Base-by-base conservation (phyloP, 2,888 invertebrate genomes). In the Caenorhabditis virilis region DNA sequence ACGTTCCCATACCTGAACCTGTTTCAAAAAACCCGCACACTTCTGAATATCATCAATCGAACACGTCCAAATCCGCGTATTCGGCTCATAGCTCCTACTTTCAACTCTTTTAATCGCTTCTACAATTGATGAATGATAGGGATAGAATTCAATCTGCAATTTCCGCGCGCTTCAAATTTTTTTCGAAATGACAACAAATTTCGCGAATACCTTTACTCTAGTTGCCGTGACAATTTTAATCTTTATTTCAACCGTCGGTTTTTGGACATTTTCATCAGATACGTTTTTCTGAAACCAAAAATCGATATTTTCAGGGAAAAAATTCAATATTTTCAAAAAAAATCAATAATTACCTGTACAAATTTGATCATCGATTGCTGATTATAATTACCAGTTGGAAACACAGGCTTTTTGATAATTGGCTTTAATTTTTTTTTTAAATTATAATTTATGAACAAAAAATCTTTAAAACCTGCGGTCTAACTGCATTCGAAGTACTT, bases 81-180 rank as follows among this genome's bases (percentile, higher is more conserved):
- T 41, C 2, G 64, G 57, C 38, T 71, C 65, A 42, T 59, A 76
- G 23, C n/a, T 30, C 23, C 69, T 33, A 15, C 66, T 64, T 22
- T 51, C 35, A 7, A 76, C 20, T 39, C 49, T 55, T 63, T 74
- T 76, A 38, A 76, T 38, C 18, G 58, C 52, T 13, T 71, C 64
- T 18, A 65, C 49, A 22, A 76, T 35, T 2, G 61, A 42, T 1
- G 60, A 58, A 46, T 74, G 64, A 46, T 62, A 76, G 4, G 75
- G 77, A n/a, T 69, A 60, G 51, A 74, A 68, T 30, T 55, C 63
- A 15, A 76, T 60, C 73, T 75, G 51, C 35, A 69, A 60, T 18
- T 39, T 39, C 39, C 45, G 20, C n/a, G 22, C 23, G 1, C 18
- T 35, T 36, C n/a, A 13, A 15, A 15, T 36, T 36, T 36, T 36